Evolutionary conservation across 1,140 invertebrate species (phyloP), one percentile per base, ranked within the genome.

Genomic region (Nasonia giraulti): DNA sequence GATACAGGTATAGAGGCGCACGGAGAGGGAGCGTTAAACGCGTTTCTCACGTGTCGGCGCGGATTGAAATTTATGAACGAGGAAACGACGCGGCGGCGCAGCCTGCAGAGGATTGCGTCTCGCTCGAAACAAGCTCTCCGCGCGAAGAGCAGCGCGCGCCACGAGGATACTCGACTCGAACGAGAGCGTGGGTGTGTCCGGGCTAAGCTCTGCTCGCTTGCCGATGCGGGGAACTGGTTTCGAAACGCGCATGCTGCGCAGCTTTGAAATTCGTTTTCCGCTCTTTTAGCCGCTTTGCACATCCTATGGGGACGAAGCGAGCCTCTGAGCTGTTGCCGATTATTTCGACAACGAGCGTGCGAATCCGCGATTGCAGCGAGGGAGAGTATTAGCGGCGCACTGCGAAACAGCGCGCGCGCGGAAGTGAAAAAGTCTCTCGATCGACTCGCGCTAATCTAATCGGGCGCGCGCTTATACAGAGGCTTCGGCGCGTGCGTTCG

Each of bases 11-110:
- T 17, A 50, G 2, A 3, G 14, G 2, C 14, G 37, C 5, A 23
- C 3, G 69, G 20, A 44, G 37, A 12, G 37, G 5, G 20, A 10
- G 7, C 50, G n/a, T 47, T 73, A 50, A 73, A 74, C 40, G 69
- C 40, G 69, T 83, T 68, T 86, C 44, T 71, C 82, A 75, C 73
- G 85, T 81, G 84, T 83, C 85, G 55, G 75, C 40, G 86, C 88
- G 78, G 87, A 86, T 87, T 87, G 86, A 88, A 90, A 91, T 90
- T 91, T 90, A 90, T 89, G 90, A 88, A 89, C 88, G 87, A 89
- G 89, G 90, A 90, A 90, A 90, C 87, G 83, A 55, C 82, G 68
- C 83, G 68, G 33, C 82, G 79, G 79, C 80, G 86, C 77, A 44
- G 85, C 31, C 31, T 84, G 55, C 55, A 62, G 8, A 20, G 55